phyloP scores from a whole-genome alignment of 37 sponge, comb jelly and placozoan genomes.

The Hormiphora californensis region DNA sequence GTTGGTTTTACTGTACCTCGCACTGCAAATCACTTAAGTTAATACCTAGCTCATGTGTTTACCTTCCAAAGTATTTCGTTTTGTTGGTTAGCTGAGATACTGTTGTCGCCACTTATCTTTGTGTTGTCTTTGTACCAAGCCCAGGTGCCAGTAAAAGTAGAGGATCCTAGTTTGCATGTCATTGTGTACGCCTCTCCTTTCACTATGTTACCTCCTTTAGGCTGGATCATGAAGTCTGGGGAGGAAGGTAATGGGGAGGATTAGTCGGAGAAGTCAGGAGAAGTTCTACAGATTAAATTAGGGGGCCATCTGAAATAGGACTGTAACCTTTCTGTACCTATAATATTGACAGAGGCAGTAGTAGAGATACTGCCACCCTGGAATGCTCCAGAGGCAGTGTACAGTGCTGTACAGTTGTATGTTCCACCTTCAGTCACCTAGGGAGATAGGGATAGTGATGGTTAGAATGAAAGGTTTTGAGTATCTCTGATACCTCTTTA shows the following conservation, averaged over 20 bases:
- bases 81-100: background rate
- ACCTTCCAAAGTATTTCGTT: background rate
- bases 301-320: too few relatives aligned
- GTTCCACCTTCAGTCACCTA: background rate
- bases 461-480: too few relatives aligned
- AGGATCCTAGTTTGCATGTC: background rate
- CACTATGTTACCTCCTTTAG: background rate
- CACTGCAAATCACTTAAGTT: too few relatives aligned
- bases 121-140: background rate
- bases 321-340: too few relatives aligned
- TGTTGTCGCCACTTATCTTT: background rate
- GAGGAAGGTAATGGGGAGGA: too few relatives aligned
- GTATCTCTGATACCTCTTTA: too few relatives aligned
- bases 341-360: background rate
- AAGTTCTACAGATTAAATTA: too few relatives aligned
- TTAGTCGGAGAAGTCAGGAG: too few relatives aligned
- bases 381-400: background rate
- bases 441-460: background rate
- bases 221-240: background rate
- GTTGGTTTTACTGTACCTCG: too few relatives aligned
- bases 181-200: background rate
- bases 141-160: background rate
- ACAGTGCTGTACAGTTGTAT: background rate
- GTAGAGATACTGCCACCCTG: background rate
- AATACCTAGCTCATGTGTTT: too few relatives aligned